Base-by-base conservation (phyloP, 2,888 invertebrate species). In the Trissoscelio sp. region DNA sequence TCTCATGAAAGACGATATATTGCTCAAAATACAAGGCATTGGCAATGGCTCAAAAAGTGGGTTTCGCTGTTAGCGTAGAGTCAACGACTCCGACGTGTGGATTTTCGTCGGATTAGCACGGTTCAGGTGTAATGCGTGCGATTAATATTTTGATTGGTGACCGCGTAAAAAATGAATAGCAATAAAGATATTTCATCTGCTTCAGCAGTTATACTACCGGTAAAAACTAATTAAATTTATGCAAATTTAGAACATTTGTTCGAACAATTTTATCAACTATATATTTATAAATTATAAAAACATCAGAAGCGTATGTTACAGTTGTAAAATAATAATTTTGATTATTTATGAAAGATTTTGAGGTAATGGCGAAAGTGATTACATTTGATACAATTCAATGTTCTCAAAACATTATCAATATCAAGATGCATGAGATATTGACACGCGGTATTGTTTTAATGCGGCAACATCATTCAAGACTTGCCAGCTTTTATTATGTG, bases 391-490 rank as follows among this genome's bases (percentile, higher is more conserved):
- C 34, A 34, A 34, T 34, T 5, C 34, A 11, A 34, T 11, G 11
- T 34, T 34, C 9, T 34, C 7, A 34, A 34, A 34, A 34, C 34
- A 34, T 34, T 34, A 73, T 62, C 53, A 62, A 62, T 73, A 62
- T 73, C 58, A 73, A 73, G 72, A 73, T 62, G 39, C 16, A 62
- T 22, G 62, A 60, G 51, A 20, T 53, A 42, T 14, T 34, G 34
- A 34, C 34, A 34, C 39, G 3, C 34, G 34, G 24, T 24, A 64
- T 74, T 74, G 73, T 64, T 74, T 42, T 24, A 55, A 55, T 46
- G 55, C 46, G 34, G 7, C 73, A 46, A 64, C 73, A 74, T 46
- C 64, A 55, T 74, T 74, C 64, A 55, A 64, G 62, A 24, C 46
- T 39, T 46, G 73, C 18, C 55, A 34, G 55, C 64, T 62, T 55